phyloP scores from a whole-genome alignment of 2,113 vertebrate species.

The Brachirus orientalis region DNA sequence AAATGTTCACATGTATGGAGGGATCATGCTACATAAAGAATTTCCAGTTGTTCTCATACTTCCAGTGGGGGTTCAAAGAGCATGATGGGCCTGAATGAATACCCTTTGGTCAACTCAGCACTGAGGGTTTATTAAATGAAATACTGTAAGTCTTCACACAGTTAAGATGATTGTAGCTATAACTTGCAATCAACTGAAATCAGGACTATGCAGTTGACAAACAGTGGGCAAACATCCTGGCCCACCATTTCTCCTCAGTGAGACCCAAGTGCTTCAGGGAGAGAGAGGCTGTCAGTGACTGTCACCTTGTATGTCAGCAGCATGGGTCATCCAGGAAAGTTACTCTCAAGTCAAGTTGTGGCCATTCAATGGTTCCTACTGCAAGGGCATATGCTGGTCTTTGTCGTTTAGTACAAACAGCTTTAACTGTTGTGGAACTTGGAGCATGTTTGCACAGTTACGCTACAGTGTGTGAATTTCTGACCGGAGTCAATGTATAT shows the following conservation, averaged over 20 bases:
- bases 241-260: slow-evolving; percentile 66
- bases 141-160: too few species aligned
- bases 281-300: slow-evolving; percentile 43
- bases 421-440: slow-evolving; percentile 60
- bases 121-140: not conserved
- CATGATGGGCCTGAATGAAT: slow-evolving; percentile 67
- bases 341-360: slow-evolving; percentile 86
- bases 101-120: slow-evolving; percentile 40
- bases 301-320: slow-evolving; percentile 72
- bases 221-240: slow-evolving; percentile 66
- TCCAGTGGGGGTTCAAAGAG: slow-evolving; percentile 65
- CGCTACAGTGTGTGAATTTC: slow-evolving; percentile 21
- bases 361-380: slow-evolving; percentile 84
- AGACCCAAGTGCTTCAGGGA: slow-evolving; percentile 54
- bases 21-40: slow-evolving; percentile 70
- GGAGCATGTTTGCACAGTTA: slow-evolving; percentile 58
- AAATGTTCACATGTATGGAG: slow-evolving; percentile 66
- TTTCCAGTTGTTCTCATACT: slow-evolving; percentile 50
- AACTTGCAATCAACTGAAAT: slow-evolving; percentile 32
- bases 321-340: slow-evolving; percentile 82
- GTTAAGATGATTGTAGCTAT: not conserved
- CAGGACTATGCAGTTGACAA: slow-evolving; percentile 19
- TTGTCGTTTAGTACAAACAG: slow-evolving; percentile 74
- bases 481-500: slow-evolving; percentile 6
- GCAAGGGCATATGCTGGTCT: slow-evolving; percentile 78